A percentile compares a stretch with the other conserved stretches of the same genome.
Evolutionary conservation across 2,888 invertebrate species (phyloP).

Genomic region (Mantis religiosa): DNA sequence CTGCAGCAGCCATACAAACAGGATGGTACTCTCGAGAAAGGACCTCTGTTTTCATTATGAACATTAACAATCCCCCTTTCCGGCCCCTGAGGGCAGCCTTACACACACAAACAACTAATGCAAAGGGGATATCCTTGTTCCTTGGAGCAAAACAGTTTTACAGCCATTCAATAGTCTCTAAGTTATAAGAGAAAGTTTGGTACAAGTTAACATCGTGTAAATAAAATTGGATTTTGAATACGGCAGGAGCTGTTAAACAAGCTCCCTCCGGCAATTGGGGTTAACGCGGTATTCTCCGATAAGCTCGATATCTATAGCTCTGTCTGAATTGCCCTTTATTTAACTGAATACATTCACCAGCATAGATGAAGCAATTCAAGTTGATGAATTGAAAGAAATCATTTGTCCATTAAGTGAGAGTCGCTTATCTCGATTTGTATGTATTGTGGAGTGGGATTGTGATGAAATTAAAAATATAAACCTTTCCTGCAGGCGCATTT

Average conservation of each 20-base stretch:
- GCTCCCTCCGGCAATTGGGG: neutral
- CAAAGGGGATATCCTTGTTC: neutral
- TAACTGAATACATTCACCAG: no score
- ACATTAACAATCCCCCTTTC: neutral
- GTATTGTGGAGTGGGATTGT: no score
- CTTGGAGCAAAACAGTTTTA: neutral
- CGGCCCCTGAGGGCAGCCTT: neutral
- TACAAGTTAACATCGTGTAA: neutral
- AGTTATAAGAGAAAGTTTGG: neutral
- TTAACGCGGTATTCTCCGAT: neutral
- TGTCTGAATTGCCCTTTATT: no score
- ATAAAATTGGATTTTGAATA: neutral
- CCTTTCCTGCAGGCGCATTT: no score
- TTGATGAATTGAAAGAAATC: no score
- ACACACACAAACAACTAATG: neutral
- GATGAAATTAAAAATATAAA: no score
- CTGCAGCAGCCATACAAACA: neutral
- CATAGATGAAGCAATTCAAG: no score
- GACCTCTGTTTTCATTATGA: neutral
- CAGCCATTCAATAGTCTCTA: neutral
- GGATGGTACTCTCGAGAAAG: neutral
- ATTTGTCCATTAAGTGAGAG: no score
- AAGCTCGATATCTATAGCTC: no score
- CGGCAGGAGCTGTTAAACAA: neutral
- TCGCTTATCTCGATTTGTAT: no score